Evolutionary conservation across 92 coral and sea anemone genomes (phyloP), one percentile per base, ranked within the genome.

Genomic region (Porites lobata): DNA sequence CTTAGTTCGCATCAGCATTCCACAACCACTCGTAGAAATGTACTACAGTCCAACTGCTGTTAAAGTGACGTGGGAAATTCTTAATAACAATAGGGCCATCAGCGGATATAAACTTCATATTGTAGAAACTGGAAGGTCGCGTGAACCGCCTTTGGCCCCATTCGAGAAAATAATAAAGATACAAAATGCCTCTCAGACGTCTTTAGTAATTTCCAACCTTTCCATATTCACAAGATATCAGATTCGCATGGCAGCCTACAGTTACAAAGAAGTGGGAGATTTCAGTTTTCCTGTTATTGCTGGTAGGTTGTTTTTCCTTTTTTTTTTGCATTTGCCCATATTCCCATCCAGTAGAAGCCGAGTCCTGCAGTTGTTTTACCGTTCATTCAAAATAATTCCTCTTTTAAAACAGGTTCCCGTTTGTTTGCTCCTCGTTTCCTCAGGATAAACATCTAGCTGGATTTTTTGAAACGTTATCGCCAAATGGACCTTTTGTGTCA

Each of bases 21-120:
- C 78, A 10, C 57, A 38, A 18, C 69, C 32, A 29, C 54, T 21
- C 18, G 43, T 24, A 3, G 58, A 56, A 59, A 29, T 1, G 47
- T 15, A 22, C 4, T 82, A 29, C 69, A 82, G 78, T 20, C 69
- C 69, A 82, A 70, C 69, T 2, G 69, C 86, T 43, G 57, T 82
- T 15, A 58, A 70, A 51, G 57, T 82, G 13, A 71, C 86, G 21
- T 82, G 86, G 86, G 65, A 61, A 18, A 1, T 69, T 38, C 47
- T 3, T 38, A 2, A 38, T 38, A 38, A 38, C 47, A 38, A 38
- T 3, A 69, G 71, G 21, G 57, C 5, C 4, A 17, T 82, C 20
- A 32, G 9, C 58, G 77, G 77, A 58, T 82, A 69, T 19, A 19
- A 11, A 20, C 75, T 82, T 64, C 69, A 82, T 26, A 50, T 82